Conservation (phyloP, 2,797 vertebrate genomes). For the Tadarida brasiliensis region DNA sequence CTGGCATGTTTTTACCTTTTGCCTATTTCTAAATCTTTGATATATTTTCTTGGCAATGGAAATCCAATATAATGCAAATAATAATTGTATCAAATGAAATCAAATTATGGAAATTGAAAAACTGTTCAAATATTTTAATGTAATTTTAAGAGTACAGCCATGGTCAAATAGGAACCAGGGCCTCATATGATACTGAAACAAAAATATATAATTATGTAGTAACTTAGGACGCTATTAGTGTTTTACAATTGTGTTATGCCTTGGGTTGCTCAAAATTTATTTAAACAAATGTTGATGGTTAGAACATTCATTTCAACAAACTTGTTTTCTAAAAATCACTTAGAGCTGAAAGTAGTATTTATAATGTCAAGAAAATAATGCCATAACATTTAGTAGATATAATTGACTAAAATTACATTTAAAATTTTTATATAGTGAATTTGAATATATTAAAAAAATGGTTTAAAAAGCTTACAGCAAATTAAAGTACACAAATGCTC, state of each 20-base stretch:
- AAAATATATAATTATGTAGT: not conserved
- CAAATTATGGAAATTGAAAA: not conserved
- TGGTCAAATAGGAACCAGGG: not conserved
- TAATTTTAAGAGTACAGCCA: not conserved
- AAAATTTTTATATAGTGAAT: not conserved
- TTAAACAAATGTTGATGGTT: conserved; percentile 16
- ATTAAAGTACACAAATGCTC: not conserved
- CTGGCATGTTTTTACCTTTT: not conserved
- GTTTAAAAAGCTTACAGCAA: not conserved
- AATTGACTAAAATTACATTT: not conserved
- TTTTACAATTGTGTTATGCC: not conserved
- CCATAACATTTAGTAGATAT: not conserved
- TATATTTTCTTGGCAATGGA: not conserved
- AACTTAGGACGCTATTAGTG: not conserved
- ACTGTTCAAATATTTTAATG: not conserved
- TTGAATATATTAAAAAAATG: not conserved
- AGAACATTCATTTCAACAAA: conserved; percentile 8
- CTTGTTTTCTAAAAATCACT: not conserved
- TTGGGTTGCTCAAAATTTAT: not conserved
- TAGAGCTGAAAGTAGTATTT: not conserved
- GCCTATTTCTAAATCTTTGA: not conserved
- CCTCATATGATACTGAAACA: not conserved
- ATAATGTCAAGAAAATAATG: conserved; percentile 41
- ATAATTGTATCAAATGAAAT: not conserved
- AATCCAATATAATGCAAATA: not conserved